These are phyloP conservation scores for Gambusia affinis DNA, from an alignment of 2,113 vertebrate species.

Conservation along the genomic window DNA sequence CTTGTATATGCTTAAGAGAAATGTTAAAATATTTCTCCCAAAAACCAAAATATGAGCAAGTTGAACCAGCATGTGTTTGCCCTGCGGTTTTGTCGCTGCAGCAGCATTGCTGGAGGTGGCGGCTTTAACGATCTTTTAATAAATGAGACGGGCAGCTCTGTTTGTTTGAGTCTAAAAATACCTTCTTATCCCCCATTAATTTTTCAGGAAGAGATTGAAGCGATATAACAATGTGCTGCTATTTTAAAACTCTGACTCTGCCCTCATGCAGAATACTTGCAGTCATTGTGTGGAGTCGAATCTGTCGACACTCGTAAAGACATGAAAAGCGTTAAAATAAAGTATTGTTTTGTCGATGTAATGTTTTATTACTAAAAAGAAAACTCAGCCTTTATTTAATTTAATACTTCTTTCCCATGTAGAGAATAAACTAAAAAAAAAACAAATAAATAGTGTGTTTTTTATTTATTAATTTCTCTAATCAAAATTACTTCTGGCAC, in stretches of 20 bases:
- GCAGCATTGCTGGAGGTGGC: neutral
- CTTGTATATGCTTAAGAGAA: neutral
- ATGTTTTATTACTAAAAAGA: neutral
- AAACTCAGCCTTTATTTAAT: neutral
- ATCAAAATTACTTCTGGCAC: too few relatives aligned
- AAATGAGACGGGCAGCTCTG: neutral
- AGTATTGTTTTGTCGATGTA: neutral
- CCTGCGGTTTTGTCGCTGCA: neutral
- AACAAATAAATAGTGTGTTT: too few relatives aligned
- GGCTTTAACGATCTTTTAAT: neutral
- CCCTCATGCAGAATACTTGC: constrained; percentile 10
- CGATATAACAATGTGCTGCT: constrained; percentile 32
- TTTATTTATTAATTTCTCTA: too few relatives aligned
- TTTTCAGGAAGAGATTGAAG: neutral
- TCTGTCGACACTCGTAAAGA: neutral
- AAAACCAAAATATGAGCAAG: neutral
- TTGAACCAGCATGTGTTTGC: neutral
- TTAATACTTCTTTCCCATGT: neutral
- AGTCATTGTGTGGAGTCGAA: constrained; percentile 5
- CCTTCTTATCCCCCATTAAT: neutral
- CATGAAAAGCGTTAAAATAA: neutral
- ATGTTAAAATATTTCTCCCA: neutral
- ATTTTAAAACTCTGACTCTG: constrained; percentile 14
- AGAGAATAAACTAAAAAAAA: neutral
- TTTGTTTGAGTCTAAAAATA: constrained; percentile 7